Base-by-base conservation (phyloP, 2,888 invertebrate species). In the Leptopilina myrica region DNA sequence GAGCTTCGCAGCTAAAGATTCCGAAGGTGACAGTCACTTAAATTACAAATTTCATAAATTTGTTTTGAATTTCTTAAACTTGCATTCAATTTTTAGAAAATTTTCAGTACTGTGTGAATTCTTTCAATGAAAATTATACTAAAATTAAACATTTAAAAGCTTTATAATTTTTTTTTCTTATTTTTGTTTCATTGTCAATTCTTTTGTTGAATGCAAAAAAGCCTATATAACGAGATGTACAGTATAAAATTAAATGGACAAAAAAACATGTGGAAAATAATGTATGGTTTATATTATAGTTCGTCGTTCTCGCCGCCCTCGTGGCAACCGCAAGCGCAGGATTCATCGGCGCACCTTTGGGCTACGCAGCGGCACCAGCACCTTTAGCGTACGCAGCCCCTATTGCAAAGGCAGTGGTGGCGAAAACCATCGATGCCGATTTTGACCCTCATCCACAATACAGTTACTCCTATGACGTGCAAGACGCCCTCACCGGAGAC, bases 241-340 rank as follows among this genome's bases (percentile, higher is more conserved):
- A n/a, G n/a, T n/a, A 43, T 7, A 6, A 7, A 43, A 56, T 56
- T n/a, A 11, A 56, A 11, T 20, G 20, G 20, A 20, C 20, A 56
- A 12, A 15, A 40, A 69, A 43, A 43, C 11, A 69, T 11, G 46
- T 14, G n/a, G 46, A 49, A 46, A 20, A 49, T 49, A 49, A 73
- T 78, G 11, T 5, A 59, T 66, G 33, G 40, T 62, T 75, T 40
- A 40, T 5, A 46, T 81, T 79, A 9, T 78, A 93, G 93, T 86
- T 93, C 77, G 86, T 91, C 84, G 84, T 92, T 76, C 78, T 91
- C 93, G 40, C 92, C 90, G 5, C 90, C 90, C 11, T 92, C 91
- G 26, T 93, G 86, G 93, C 92, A 2, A 84, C 90, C 46, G 92
- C 93, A n/a, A 93, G 93, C 81, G 93, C 92, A 1, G 93, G 92